Conservation (phyloP, 2,113 vertebrate species). For the Heloderma charlesbogerti region DNA sequence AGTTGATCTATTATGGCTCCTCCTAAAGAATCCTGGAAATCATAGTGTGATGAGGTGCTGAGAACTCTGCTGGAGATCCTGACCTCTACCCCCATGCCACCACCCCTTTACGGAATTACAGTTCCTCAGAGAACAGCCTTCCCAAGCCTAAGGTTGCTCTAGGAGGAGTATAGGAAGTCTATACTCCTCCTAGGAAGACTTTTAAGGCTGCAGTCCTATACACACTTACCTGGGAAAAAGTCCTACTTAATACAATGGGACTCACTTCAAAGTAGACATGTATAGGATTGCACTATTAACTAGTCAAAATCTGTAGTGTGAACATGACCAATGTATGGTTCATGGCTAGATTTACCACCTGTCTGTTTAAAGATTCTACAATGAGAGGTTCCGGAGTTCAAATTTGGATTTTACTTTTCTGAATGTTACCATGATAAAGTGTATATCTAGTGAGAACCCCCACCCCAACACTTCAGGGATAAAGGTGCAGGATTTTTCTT, state of each 20-base stretch:
- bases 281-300: too few relatives aligned
- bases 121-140: not conserved
- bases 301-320: not conserved
- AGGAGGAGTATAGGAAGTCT: too few relatives aligned
- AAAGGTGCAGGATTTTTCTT: not conserved
- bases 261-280: too few relatives aligned
- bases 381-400: not conserved
- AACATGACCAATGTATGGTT: not conserved
- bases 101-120: not conserved
- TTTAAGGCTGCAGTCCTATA: not conserved
- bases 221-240: too few relatives aligned
- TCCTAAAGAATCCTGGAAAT: not conserved
- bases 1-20: not conserved
- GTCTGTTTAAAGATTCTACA: slow-evolving; percentile 1
- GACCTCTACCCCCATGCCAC: too few relatives aligned
- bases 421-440: not conserved
- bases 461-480: not conserved
- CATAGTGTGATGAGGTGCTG: not conserved
- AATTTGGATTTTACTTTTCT: not conserved
- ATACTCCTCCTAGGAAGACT: too few relatives aligned
- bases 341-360: not conserved
- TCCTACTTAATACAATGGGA: too few relatives aligned
- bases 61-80: not conserved
- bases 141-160: too few relatives aligned
- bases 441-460: not conserved